phyloP scores from a whole-genome alignment of 2,888 invertebrate genomes.

The Andrena flavipes region DNA sequence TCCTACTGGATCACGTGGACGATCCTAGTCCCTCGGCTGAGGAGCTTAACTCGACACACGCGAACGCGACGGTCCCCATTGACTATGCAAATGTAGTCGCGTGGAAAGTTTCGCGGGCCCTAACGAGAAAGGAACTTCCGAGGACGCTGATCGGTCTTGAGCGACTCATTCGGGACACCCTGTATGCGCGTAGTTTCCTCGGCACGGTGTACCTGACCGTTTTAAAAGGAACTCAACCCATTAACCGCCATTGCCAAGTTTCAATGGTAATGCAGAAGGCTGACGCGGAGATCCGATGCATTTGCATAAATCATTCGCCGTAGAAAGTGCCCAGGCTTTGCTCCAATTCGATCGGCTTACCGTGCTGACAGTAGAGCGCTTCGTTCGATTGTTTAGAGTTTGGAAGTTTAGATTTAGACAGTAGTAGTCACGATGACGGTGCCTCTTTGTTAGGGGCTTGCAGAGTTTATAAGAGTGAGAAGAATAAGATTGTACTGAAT shows the following conservation, averaged over 20 bases:
- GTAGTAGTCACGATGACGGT: no score
- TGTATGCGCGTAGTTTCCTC: neutral
- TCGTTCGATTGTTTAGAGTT: no score
- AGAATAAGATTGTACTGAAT: no score
- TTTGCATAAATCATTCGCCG: slow-evolving; percentile 45
- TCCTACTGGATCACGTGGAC: slow-evolving; percentile 46
- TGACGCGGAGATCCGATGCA: slow-evolving; percentile 34
- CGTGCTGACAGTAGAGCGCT: no score
- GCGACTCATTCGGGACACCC: slow-evolving; percentile 13
- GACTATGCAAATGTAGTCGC: neutral
- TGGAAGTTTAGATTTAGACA: no score
- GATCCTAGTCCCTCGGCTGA: slow-evolving; percentile 26
- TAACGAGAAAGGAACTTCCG: neutral
- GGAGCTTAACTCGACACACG: slow-evolving; percentile 19
- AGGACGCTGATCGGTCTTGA: neutral
- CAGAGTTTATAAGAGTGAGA: no score
- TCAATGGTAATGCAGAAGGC: slow-evolving; percentile 41
- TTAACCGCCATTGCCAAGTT: slow-evolving; percentile 46
- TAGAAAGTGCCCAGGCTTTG: slow-evolving; percentile 48
- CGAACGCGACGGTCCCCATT: slow-evolving; percentile 11
- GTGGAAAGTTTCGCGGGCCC: neutral
- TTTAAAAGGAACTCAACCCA: slow-evolving; percentile 32
- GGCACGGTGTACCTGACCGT: neutral
- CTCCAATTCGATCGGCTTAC: neutral
- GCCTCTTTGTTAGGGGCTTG: no score